phyloP scores from a whole-genome alignment of 2,797 vertebrate genomes.

The Cottoperca gobio region DNA sequence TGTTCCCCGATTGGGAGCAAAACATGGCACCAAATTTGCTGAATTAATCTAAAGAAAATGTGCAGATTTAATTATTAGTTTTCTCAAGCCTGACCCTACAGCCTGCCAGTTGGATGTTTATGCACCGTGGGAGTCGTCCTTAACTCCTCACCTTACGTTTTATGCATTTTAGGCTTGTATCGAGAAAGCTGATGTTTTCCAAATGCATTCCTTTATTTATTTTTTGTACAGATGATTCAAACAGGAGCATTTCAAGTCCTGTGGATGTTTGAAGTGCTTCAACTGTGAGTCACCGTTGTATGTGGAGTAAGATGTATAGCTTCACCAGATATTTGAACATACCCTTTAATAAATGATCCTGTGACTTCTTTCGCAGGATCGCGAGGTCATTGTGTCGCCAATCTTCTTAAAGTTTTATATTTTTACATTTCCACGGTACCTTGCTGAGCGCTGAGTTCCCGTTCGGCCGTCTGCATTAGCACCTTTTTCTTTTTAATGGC shows the following conservation, averaged over 20 bases:
- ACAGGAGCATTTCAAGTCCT: background rate
- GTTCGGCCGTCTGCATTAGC: background rate
- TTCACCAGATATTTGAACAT: background rate
- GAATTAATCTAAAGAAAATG: background rate
- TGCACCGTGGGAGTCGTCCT: too few species aligned
- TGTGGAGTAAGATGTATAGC: too few species aligned
- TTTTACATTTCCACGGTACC: background rate
- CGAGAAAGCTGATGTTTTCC: background rate
- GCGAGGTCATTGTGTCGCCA: background rate
- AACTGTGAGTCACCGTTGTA: background rate
- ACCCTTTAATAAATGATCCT: background rate
- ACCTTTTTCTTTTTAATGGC: background rate
- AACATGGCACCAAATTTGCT: background rate
- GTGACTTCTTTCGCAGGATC: background rate
- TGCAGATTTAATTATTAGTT: too few species aligned
- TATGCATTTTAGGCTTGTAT: too few species aligned
- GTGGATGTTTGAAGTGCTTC: background rate
- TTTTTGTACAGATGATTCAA: background rate
- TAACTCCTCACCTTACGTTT: too few species aligned
- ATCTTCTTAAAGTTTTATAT: background rate
- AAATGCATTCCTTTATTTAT: background rate
- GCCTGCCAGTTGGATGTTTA: too few species aligned
- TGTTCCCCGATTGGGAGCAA: background rate
- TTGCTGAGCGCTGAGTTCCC: constrained; percentile 9
- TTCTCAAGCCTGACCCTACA: too few species aligned